Evolutionary conservation across 2,797 vertebrate species (phyloP), one percentile per base, ranked within the genome.

Genomic region (Cichlasoma orientale): DNA sequence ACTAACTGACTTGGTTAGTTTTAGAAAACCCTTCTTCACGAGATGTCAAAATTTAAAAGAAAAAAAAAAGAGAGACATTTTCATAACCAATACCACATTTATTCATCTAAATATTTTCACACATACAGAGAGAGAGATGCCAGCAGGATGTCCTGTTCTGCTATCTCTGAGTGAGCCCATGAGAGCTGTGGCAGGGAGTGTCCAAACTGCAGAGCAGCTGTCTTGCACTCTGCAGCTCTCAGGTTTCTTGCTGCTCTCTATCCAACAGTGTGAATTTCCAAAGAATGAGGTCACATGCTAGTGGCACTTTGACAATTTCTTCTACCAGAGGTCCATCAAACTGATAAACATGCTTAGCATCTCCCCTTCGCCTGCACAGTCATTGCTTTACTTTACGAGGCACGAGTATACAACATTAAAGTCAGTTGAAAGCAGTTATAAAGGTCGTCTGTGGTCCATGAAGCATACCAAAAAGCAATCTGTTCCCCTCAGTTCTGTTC

Each of bases 211-310:
- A 56, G 56, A 91, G 90, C 94, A 96, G 94, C 94, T 94, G 92
- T 92, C 88, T 89, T 74, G 78, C 74, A 82, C 86, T 79, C 86
- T 66, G 82, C 74, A 19, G 79, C 52, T 88, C 93, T 96, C 94
- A 29, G 83, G 89, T 96, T 95, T 94, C 95, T 86, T 83, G 85
- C 85, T 87, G 85, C 92, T 94, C 93, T 92, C 71, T 33, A 72
- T 91, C 91, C 92, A 90, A 89, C 90, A 87, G 92, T 88, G 87
- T 93, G 78, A 93, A 94, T 95, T 94, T 94, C 93, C 82, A 89
- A 86, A 85, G 92, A 95, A 95, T 94, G 94, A 95, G 93, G 92
- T 95, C 93, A 95, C 90, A 91, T 72, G 80, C 89, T 93, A 83
- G 89, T 77, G 80, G 87, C 79, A 79, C 74, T 86, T 86, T 59